These are phyloP conservation scores for Siphamia tubifer DNA, from an alignment of 2,113 vertebrate genomes.

Conservation along the genomic window DNA sequence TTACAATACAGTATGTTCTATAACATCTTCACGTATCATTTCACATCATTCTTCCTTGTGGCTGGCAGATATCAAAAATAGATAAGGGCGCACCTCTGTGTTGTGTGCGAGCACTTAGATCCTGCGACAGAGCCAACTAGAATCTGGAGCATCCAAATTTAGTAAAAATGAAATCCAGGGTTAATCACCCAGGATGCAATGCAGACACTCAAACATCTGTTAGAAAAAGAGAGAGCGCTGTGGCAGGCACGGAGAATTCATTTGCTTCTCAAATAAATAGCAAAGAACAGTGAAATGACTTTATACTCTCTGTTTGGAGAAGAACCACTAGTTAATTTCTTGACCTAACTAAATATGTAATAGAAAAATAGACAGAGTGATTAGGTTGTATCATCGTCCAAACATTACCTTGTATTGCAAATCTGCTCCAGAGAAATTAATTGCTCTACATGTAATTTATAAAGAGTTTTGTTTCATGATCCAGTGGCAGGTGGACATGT, in stretches of 20 bases:
- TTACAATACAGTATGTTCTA: neutral
- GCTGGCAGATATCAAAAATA: slow-evolving; percentile 44
- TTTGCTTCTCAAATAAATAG: slow-evolving; percentile 62
- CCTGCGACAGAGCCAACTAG: slow-evolving; percentile 26
- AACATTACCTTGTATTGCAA: neutral
- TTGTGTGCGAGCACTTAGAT: slow-evolving; percentile 30
- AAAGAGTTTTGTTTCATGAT: neutral
- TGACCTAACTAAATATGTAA: slow-evolving; percentile 22
- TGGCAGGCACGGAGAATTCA: slow-evolving; percentile 42
- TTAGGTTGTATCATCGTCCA: too few relatives aligned
- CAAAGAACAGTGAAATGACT: slow-evolving; percentile 47
- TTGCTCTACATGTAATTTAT: neutral
- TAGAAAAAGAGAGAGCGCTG: slow-evolving; percentile 17
- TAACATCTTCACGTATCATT: neutral
- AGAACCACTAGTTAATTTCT: slow-evolving; percentile 24
- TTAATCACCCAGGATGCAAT: slow-evolving; percentile 69
- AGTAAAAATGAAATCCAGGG: slow-evolving; percentile 56
- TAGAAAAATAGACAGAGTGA: neutral
- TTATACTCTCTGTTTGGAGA: slow-evolving; percentile 35
- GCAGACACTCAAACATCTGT: slow-evolving; percentile 63
- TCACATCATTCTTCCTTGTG: slow-evolving; percentile 8
- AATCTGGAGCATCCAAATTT: slow-evolving; percentile 77
- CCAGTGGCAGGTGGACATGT: neutral
- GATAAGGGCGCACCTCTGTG: slow-evolving; percentile 44
- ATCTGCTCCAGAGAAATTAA: slow-evolving; percentile 1